These are phyloP conservation scores for Nanger granti DNA, from an alignment of 2,113 vertebrate species.

Conservation along the genomic window DNA sequence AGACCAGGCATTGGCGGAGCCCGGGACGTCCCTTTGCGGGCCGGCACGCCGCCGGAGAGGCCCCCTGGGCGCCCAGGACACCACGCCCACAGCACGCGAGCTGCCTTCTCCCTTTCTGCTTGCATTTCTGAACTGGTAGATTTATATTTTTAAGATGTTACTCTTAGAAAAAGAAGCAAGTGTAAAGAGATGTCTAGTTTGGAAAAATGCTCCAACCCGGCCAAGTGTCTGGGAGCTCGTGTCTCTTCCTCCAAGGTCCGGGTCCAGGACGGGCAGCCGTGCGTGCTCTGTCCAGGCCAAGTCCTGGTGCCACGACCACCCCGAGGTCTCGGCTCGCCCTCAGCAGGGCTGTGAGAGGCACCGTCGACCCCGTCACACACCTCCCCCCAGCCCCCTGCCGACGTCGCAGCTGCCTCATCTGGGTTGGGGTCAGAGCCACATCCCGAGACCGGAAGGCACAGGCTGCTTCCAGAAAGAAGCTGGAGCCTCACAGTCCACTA, in stretches of 20 bases:
- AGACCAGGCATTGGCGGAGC: neutral
- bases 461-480: neutral
- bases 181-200: neutral
- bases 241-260: rapidly evolving
- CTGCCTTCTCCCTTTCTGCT: neutral
- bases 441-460: rapidly evolving
- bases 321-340: rapidly evolving
- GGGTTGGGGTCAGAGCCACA: rapidly evolving
- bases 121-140: rapidly evolving
- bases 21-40: rapidly evolving
- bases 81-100: neutral
- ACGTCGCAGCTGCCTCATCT: rapidly evolving
- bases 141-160: neutral
- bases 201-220: neutral
- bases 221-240: rapidly evolving
- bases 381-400: rapidly evolving
- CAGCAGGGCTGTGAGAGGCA: neutral
- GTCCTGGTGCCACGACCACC: rapidly evolving
- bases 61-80: neutral
- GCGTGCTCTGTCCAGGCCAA: rapidly evolving
- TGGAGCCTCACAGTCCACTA: rapidly evolving
- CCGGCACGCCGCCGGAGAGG: rapidly evolving
- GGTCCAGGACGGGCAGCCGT: rapidly evolving
- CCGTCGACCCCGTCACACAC: rapidly evolving
- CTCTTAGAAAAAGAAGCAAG: no score